phyloP scores from a whole-genome alignment of 2,888 invertebrate genomes.

The Tubiluchus corallicola region DNA sequence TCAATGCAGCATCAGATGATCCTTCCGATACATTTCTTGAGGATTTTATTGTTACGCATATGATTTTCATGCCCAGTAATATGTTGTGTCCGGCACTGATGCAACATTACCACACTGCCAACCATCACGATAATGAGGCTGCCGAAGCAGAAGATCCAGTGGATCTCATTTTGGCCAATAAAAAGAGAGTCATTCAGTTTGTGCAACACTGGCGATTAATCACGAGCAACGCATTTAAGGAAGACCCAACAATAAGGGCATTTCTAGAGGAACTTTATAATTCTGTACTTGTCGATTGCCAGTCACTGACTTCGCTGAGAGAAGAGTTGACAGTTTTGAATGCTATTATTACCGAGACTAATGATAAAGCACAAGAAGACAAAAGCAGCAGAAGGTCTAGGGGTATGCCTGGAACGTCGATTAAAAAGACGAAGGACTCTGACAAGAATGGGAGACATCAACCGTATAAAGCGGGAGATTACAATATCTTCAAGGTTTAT shows the following conservation, averaged over 20 bases:
- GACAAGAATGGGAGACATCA: slow-evolving; percentile 10
- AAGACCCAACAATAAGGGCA: slow-evolving; percentile 47
- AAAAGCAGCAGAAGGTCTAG: too few relatives aligned
- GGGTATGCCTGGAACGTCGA: slow-evolving; percentile 15
- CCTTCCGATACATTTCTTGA: slow-evolving; percentile 52
- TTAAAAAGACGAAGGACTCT: slow-evolving; percentile 27
- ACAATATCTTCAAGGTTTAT: slow-evolving; percentile 57
- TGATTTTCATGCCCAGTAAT: slow-evolving; percentile 58
- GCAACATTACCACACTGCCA: slow-evolving; percentile 40
- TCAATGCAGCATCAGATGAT: slow-evolving; percentile 37
- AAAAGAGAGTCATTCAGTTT: slow-evolving; percentile 55
- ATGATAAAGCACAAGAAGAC: too few relatives aligned
- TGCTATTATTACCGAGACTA: too few relatives aligned
- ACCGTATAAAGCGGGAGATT: slow-evolving; percentile 13
- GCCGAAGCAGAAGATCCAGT: slow-evolving; percentile 35
- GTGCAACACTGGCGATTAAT: slow-evolving; percentile 54
- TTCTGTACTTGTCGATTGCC: too few relatives aligned
- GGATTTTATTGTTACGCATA: slow-evolving; percentile 61
- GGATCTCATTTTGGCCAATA: slow-evolving; percentile 43
- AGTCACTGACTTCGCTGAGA: too few relatives aligned
- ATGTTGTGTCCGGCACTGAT: slow-evolving; percentile 50
- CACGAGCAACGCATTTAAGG: slow-evolving; percentile 50
- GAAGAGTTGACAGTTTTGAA: too few relatives aligned
- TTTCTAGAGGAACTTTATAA: slow-evolving; percentile 57
- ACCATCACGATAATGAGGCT: background rate